Base-by-base conservation (phyloP, 1,140 invertebrate species). In the Bicyclus anynana region DNA sequence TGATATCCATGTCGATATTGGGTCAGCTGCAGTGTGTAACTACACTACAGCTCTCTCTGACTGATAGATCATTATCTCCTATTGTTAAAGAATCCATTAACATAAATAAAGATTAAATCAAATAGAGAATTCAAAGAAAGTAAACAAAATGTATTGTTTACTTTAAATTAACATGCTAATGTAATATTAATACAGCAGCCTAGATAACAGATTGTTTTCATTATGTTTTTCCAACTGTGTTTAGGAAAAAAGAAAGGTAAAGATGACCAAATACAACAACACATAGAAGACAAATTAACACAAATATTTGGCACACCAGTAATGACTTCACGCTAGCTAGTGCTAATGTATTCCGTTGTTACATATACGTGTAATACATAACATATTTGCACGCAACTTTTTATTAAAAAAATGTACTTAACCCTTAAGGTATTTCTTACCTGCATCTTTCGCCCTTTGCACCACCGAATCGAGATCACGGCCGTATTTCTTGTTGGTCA, bases 401-500 rank as follows among this genome's bases (percentile, higher is more conserved):
- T 33, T 33, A 59, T 50, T 46, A 23, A n/a, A 35, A 2, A 46
- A 26, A 42, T 38, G 42, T 26, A 27, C 23, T 23, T 4, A 23
- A 23, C 48, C 47, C 46, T 47, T 51, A 35, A 69, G 23, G 7
- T 33, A 1, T 12, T 7, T 10, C 69, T 74, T 89, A 96, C 95
- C 97, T 85, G 96, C 93, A 92, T 97, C 95, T 91, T 96, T 96
- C 58, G 97, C 96, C 84, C 97, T 91, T 87, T 97, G 94, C 57
- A 99, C 91, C 2, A 99, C 97, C 62, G 95, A 95, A 89, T 98
- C 96, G 73, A 98, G 90, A 91, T 98, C 97, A 80, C 96, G 92
- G 73, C 92, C 92, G 86, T 96, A 98, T 82, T 98, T 98, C 85
- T 97, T 97, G 90, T 98, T 98, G 2, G 96, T 97, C 67, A 99